phyloP scores from a whole-genome alignment of 1,140 invertebrate genomes.

The Oncopodura yosiiana region DNA sequence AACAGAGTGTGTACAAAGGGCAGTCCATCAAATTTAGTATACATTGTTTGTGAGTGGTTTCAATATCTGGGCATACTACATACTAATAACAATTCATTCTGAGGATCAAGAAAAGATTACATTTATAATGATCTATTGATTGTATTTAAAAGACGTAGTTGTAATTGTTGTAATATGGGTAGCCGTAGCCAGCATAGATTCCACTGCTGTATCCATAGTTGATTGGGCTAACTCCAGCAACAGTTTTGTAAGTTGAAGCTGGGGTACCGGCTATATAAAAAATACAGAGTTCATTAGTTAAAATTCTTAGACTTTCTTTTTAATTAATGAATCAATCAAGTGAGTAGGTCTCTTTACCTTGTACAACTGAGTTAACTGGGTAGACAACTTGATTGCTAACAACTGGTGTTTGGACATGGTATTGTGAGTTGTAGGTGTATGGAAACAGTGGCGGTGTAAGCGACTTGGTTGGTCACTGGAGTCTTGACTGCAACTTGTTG shows the following conservation, averaged over 20 bases:
- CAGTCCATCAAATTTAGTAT: no score
- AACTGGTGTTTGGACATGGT: not conserved
- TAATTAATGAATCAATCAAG: no score
- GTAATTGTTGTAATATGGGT: no score
- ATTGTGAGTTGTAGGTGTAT: not conserved
- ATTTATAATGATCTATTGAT: no score
- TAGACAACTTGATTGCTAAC: not conserved
- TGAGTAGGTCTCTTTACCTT: no score
- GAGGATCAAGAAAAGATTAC: no score
- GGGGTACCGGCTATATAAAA: slow-evolving; percentile 8
- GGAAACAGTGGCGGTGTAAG: slow-evolving; percentile 3
- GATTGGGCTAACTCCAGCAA: slow-evolving; percentile 9
- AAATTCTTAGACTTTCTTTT: no score
- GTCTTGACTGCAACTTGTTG: not conserved
- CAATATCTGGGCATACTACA: no score
- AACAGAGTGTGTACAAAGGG: no score
- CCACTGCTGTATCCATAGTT: slow-evolving; percentile 1
- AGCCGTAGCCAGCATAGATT: not conserved
- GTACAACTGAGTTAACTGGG: not conserved
- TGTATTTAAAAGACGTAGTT: no score
- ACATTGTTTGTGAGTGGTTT: no score
- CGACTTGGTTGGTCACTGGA: slow-evolving; percentile 3
- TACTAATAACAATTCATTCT: no score
- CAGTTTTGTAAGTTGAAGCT: slow-evolving; percentile 7
- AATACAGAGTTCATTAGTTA: not conserved